A percentile compares a stretch with the other conserved stretches of the same genome.
Evolutionary conservation across 1,140 invertebrate genomes (phyloP).

Genomic region (Aphaenogaster rudis): DNA sequence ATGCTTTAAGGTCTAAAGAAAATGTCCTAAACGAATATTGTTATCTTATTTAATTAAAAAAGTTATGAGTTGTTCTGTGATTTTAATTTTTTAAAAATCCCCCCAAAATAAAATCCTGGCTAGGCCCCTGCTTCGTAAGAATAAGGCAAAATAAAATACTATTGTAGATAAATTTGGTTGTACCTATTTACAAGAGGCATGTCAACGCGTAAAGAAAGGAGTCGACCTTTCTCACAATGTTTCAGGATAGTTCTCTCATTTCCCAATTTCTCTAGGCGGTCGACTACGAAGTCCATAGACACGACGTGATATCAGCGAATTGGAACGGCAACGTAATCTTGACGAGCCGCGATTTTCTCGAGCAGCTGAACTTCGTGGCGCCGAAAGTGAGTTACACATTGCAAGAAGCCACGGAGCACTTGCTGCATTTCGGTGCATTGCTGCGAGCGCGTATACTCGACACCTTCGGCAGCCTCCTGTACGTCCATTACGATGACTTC

Average conservation of each 20-base stretch:
- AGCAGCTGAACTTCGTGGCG: constrained; percentile 46
- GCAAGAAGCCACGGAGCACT: constrained; percentile 70
- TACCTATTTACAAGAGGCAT: not conserved
- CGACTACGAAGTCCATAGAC: constrained; percentile 61
- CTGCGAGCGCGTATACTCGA: constrained; percentile 71
- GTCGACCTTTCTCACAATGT: not conserved
- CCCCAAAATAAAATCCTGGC: no score
- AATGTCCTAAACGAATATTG: no score
- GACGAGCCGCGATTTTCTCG: constrained; percentile 64
- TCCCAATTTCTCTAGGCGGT: constrained; percentile 63
- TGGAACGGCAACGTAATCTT: not conserved
- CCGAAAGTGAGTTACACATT: constrained; percentile 44
- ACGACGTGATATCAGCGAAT: constrained; percentile 42
- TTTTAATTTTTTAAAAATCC: no score
- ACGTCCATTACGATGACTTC: constrained; percentile 77
- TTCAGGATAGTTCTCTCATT: constrained; percentile 1
- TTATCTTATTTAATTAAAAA: no score
- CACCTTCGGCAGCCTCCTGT: constrained; percentile 73
- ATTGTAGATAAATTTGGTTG: not conserved
- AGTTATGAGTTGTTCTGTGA: no score
- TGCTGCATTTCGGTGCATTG: constrained; percentile 70
- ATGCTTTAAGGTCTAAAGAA: no score
- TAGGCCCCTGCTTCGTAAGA: not conserved
- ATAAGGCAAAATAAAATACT: not conserved
- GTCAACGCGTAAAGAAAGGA: not conserved